Percentiles rank a stretch among this genome's conserved stretches.
Conservation (phyloP, 2,888 invertebrate genomes). For the Drosophila melanosoma region DNA sequence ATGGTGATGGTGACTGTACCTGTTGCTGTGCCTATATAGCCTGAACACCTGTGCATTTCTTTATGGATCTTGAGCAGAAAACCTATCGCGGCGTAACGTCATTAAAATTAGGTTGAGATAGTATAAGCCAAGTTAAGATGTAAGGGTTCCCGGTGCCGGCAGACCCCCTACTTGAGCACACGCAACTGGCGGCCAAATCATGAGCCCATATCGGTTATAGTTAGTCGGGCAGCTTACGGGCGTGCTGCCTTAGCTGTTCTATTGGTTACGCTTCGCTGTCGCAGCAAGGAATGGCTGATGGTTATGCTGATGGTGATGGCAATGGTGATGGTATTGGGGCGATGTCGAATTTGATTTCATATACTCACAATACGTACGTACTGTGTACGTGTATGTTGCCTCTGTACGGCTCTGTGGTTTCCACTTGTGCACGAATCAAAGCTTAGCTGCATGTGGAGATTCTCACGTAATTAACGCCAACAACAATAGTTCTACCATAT, state of each 20-base stretch:
- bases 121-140: slow-evolving; percentile 52
- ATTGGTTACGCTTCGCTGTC: slow-evolving; percentile 77
- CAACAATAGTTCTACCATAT: slow-evolving; percentile 60
- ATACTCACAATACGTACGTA: slow-evolving; percentile 18
- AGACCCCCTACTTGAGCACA: slow-evolving; percentile 36
- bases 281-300: slow-evolving; percentile 32
- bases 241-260: slow-evolving; percentile 44
- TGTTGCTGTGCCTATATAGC: slow-evolving; percentile 23
- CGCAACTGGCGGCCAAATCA: slow-evolving; percentile 55
- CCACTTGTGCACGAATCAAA: slow-evolving; percentile 4
- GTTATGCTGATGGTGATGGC: background rate
- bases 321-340: slow-evolving; percentile 21
- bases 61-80: slow-evolving; percentile 80
- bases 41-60: slow-evolving; percentile 77
- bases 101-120: slow-evolving; percentile 79
- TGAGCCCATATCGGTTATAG: slow-evolving; percentile 65
- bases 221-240: slow-evolving; percentile 43
- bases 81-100: slow-evolving; percentile 81
- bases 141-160: slow-evolving; percentile 46
- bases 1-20: slow-evolving; percentile 50
- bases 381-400: background rate
- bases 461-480: slow-evolving; percentile 73
- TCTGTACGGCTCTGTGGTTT: slow-evolving; percentile 47
- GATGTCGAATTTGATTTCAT: slow-evolving; percentile 61
- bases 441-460: slow-evolving; percentile 50